Evolutionary conservation across 2,797 vertebrate genomes (phyloP), one percentile per base, ranked within the genome.

Genomic region (Melanotaenia parkinsoni): DNA sequence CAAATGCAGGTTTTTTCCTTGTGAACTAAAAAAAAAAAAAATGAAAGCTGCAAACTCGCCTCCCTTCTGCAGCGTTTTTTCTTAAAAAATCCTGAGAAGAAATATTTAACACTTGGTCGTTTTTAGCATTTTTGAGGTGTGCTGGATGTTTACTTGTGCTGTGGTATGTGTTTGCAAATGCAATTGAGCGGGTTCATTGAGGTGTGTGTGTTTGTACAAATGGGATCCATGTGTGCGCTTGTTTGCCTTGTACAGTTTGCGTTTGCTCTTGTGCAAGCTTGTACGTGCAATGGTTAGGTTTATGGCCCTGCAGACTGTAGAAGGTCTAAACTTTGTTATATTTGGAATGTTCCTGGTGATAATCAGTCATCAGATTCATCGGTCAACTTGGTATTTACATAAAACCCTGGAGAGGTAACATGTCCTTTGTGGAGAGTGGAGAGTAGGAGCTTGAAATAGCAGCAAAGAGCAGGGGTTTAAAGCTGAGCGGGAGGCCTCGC

Each of bases 101-200:
- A 86, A 83, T 77, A 70, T 85, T 78, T 64, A 62, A 67, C 70
- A 69, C 72, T 76, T 66, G 45, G 74, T 68, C 77, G 71, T 86
- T 73, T 74, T 72, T 58, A 62, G 59, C 81, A 76, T 86, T 77
- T 83, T 69, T 76, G 77, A 70, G 66, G 12, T 43, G 33, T 76
- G 50, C 63, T 84, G 50, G 53, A 66, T 83, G 84, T 87, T 87
- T 86, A 86, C 77, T 72, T 35, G 13, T 74, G 67, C 76, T 26
- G 32, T 78, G 78, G 69, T 69, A 79, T 86, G 80, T 86, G 80
- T 86, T 84, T 82, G 68, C 72, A 72, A 74, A 78, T 63, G 75
- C 74, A 79, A 82, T 60, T 69, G n/a, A 67, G 71, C 76, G 74
- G 80, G 72, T 64, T 76, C 72, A 38, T 64, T n/a, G 57, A 57